A percentile compares a stretch with the other conserved stretches of the same genome.
Conservation (phyloP, 2,113 vertebrate genomes). For the Apeltes quadracus region DNA sequence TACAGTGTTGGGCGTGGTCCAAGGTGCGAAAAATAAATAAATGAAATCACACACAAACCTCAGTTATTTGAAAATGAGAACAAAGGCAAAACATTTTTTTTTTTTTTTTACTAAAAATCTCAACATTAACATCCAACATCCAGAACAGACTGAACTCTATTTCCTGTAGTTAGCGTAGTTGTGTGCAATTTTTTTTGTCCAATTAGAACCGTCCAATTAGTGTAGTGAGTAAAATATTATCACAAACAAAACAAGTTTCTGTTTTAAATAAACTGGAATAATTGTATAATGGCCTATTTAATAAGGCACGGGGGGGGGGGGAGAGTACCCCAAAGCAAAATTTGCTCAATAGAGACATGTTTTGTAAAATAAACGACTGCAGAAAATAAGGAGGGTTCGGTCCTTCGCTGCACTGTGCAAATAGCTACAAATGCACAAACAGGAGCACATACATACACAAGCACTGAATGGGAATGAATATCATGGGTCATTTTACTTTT, state of each 20-base stretch:
- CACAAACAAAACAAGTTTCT: not conserved
- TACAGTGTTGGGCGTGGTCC: not conserved
- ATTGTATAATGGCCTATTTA: constrained; percentile 29
- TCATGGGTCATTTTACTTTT: constrained; percentile 73
- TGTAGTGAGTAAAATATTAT: not conserved
- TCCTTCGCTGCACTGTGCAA: constrained; percentile 58
- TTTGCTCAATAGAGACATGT: constrained; percentile 34
- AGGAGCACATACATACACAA: constrained; percentile 23
- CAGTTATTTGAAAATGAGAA: not conserved
- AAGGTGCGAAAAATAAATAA: not conserved
- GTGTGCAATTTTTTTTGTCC: not conserved
- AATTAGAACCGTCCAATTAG: not conserved
- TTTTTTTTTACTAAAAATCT: too few relatives aligned
- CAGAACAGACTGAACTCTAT: not conserved
- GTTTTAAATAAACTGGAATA: constrained; percentile 23
- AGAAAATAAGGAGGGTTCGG: constrained; percentile 55
- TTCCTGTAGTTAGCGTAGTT: not conserved
- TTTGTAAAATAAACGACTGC: constrained; percentile 65
- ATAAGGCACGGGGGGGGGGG: not conserved
- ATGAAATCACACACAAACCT: not conserved
- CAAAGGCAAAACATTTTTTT: not conserved
- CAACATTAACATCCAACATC: not conserved
- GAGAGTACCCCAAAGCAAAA: constrained; percentile 40
- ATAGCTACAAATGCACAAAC: constrained; percentile 29
- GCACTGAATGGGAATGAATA: constrained; percentile 59